Conservation (phyloP, 2,888 invertebrate species). For the Latrodectus elegans region DNA sequence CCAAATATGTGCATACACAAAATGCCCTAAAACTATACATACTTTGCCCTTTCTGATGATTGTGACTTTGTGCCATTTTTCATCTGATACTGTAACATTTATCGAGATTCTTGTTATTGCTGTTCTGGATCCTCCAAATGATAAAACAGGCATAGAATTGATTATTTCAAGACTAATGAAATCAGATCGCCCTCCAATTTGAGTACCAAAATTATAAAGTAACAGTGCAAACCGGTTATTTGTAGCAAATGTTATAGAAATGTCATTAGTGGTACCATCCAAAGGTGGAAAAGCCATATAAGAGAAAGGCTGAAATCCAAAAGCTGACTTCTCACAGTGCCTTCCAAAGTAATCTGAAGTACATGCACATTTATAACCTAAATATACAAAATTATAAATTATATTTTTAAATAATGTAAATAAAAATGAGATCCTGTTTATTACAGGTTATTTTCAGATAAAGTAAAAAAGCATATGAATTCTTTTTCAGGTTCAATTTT, state of each 20-base stretch:
- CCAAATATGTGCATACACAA: not conserved
- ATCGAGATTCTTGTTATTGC: constrained; percentile 86
- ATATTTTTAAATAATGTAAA: not conserved
- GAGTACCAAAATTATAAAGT: constrained; percentile 92
- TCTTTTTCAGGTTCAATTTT: too few relatives aligned
- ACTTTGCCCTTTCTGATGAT: constrained; percentile 93
- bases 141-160: constrained; percentile 88
- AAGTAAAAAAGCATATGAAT: too few relatives aligned
- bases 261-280: constrained; percentile 91
- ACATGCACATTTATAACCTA: constrained; percentile 87
- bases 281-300: constrained; percentile 91
- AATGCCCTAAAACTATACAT: constrained; percentile 76
- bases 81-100: constrained; percentile 84
- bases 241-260: constrained; percentile 88
- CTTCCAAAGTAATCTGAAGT: constrained; percentile 89
- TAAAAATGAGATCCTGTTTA: too few relatives aligned
- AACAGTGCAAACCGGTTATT: constrained; percentile 89
- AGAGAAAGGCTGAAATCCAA: constrained; percentile 90
- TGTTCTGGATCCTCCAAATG: constrained; percentile 91
- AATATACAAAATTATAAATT: constrained; percentile 73
- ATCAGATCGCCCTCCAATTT: constrained; percentile 90
- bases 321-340: constrained; percentile 92
- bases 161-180: constrained; percentile 93
- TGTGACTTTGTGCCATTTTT: constrained; percentile 92
- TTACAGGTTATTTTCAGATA: too few relatives aligned